Percentiles rank a stretch among this genome's conserved stretches.
Conservation (phyloP, 2,888 invertebrate species). For the Rhingia rostrata region DNA sequence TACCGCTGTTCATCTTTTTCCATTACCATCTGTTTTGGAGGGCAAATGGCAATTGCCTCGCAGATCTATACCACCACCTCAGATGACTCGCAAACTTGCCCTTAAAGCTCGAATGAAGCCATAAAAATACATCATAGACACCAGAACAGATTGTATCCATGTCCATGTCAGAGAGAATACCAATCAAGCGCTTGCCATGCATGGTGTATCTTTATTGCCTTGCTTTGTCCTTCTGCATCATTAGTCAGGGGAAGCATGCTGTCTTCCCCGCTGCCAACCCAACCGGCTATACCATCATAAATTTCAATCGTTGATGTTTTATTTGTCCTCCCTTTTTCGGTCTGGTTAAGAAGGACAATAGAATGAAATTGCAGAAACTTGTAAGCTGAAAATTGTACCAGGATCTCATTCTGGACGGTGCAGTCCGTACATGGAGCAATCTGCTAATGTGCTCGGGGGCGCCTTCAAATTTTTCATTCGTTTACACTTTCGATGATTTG, state of each 20-base stretch:
- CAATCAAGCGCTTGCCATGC: neutral
- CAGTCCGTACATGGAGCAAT: too few relatives aligned
- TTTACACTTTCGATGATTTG: too few relatives aligned
- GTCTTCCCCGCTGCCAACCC: neutral
- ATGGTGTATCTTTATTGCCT: neutral
- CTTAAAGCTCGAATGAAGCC: slow-evolving; percentile 34
- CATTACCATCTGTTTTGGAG: too few relatives aligned
- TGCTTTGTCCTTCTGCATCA: slow-evolving; percentile 33
- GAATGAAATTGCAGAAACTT: too few relatives aligned
- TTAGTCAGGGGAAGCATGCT: slow-evolving; percentile 46
- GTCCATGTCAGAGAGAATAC: neutral
- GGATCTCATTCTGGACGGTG: too few relatives aligned
- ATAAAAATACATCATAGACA: slow-evolving; percentile 35
- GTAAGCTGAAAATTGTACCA: too few relatives aligned
- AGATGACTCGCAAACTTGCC: too few relatives aligned
- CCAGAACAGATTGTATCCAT: slow-evolving; percentile 14
- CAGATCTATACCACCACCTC: too few relatives aligned
- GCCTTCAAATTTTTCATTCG: too few relatives aligned
- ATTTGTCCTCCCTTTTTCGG: neutral
- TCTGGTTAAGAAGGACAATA: too few relatives aligned
- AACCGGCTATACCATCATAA: neutral
- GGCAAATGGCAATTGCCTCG: too few relatives aligned
- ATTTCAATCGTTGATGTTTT: slow-evolving; percentile 7
- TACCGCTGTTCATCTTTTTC: neutral
- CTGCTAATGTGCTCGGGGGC: too few relatives aligned